phyloP scores from a whole-genome alignment of 2,888 invertebrate species.

The Athrips mouffetella region DNA sequence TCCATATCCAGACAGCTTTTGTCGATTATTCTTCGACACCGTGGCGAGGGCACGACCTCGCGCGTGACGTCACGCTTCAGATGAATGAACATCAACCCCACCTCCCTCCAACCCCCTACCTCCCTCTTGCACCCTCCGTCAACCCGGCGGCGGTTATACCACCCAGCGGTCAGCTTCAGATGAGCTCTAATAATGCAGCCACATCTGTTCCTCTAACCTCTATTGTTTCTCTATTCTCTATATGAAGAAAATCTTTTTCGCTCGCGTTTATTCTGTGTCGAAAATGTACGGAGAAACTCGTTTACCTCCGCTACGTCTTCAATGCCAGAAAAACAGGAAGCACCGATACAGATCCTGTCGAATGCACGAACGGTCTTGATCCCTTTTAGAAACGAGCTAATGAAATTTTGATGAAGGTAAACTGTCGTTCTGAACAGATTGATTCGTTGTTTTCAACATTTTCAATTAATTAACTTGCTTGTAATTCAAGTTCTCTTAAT shows the following conservation, averaged over 20 bases:
- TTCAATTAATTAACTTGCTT: no score
- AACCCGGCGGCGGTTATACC: conserved; percentile 30
- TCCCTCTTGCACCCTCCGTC: no score
- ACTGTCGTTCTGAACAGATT: no score
- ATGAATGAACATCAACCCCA: conserved; percentile 66
- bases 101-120: conserved; percentile 16
- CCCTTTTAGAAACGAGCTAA: neutral
- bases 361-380: neutral
- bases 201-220: conserved; percentile 39
- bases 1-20: conserved; percentile 43
- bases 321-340: neutral
- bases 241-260: conserved; percentile 10
- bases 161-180: conserved; percentile 50
- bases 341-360: neutral
- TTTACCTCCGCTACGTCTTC: neutral
- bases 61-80: conserved; percentile 64
- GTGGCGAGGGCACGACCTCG: conserved; percentile 65
- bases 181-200: conserved; percentile 50
- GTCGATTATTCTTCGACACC: conserved; percentile 41
- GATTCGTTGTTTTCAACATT: no score
- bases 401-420: no score
- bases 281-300: neutral
- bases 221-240: conserved; percentile 16
- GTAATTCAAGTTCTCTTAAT: no score
- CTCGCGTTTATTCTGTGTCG: neutral